Evolutionary conservation across 2,797 vertebrate genomes (phyloP).

Genomic region (Tadarida brasiliensis): DNA sequence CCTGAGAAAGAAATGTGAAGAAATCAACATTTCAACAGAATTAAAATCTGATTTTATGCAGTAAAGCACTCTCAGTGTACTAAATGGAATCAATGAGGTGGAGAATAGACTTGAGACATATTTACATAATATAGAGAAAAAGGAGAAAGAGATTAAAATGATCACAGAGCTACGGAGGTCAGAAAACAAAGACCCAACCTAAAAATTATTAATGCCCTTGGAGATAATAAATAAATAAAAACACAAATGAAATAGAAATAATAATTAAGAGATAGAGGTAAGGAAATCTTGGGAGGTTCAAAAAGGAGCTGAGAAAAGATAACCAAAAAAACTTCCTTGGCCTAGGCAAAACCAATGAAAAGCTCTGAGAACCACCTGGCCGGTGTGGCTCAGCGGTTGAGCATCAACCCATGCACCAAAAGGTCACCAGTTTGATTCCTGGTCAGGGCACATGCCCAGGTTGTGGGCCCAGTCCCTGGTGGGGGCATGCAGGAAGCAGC

Average conservation of each 20-base stretch:
- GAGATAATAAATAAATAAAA: neutral
- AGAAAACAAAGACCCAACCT: neutral
- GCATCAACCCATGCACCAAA: too few species aligned
- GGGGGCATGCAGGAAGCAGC: too few species aligned
- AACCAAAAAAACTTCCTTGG: neutral
- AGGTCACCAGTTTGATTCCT: too few species aligned
- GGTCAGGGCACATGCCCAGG: too few species aligned
- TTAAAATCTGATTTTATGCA: neutral
- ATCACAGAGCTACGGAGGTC: neutral
- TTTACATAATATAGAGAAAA: neutral
- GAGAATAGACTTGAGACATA: neutral
- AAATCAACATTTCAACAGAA: neutral
- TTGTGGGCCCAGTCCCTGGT: too few species aligned
- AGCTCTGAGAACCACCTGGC: neutral
- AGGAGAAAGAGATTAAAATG: neutral
- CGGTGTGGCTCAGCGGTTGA: too few species aligned
- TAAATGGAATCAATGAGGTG: neutral
- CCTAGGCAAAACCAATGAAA: neutral
- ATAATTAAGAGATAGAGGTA: neutral
- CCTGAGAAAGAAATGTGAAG: neutral
- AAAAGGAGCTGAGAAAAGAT: neutral
- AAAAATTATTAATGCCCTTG: neutral
- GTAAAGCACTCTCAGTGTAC: neutral
- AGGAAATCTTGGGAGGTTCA: neutral
- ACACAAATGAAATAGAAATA: constrained; percentile 20